A percentile compares a stretch with the other conserved stretches of the same genome.
phyloP scores from a whole-genome alignment of 92 coral and sea anemone species.

The Ricordea florida region DNA sequence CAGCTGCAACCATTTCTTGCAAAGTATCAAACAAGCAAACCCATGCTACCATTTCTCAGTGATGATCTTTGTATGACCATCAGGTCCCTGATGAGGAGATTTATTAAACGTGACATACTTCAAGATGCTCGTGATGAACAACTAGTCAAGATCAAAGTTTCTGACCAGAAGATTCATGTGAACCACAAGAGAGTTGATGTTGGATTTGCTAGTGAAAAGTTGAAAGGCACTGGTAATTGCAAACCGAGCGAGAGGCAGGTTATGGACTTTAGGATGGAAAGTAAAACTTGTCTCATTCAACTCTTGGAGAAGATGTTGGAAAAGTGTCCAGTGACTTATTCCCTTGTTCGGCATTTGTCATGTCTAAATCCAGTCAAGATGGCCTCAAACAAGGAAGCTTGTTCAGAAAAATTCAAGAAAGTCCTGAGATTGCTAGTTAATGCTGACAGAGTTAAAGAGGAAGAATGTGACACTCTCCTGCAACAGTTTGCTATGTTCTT shows the following conservation, averaged over 20 bases:
- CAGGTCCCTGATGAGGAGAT: slow-evolving; percentile 37
- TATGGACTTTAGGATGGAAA: slow-evolving; percentile 40
- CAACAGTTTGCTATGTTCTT: too few relatives aligned
- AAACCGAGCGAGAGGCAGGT: slow-evolving; percentile 36
- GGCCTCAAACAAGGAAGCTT: too few relatives aligned
- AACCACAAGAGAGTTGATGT: slow-evolving; percentile 36
- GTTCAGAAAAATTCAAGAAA: too few relatives aligned
- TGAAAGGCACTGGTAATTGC: slow-evolving; percentile 15
- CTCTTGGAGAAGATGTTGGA: slow-evolving; percentile 31
- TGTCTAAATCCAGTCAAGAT: too few relatives aligned
- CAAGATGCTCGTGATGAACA: slow-evolving; percentile 22
- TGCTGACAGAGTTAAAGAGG: too few relatives aligned
- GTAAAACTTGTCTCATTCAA: slow-evolving; percentile 19
- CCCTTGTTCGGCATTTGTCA: too few relatives aligned
- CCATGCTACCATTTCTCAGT: slow-evolving; percentile 39
- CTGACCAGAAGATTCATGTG: slow-evolving; percentile 30
- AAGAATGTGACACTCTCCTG: too few relatives aligned
- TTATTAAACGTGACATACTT: slow-evolving; percentile 33
- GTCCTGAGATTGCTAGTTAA: too few relatives aligned
- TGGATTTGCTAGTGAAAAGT: slow-evolving; percentile 43
- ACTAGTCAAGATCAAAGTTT: slow-evolving; percentile 22
- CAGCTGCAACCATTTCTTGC: slow-evolving; percentile 42
- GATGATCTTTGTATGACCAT: slow-evolving; percentile 31
- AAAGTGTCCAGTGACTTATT: slow-evolving; percentile 47
- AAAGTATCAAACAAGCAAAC: slow-evolving; percentile 46